Base-by-base conservation (phyloP, 2,888 invertebrate genomes). In the Lymantria monacha region DNA sequence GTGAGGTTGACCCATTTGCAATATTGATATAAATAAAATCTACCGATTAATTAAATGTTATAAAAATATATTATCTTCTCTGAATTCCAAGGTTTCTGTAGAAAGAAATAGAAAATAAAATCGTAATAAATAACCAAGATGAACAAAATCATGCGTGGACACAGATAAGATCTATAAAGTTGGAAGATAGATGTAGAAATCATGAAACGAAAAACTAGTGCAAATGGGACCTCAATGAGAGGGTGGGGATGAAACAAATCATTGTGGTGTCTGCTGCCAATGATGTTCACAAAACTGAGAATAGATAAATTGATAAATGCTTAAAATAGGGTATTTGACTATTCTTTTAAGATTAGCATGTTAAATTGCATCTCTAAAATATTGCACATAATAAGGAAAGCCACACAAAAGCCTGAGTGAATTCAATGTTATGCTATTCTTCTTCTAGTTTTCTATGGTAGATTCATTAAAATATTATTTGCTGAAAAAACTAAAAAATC, bases 121-220 rank as follows among this genome's bases (percentile, higher is more conserved):
- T 8, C n/a, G n/a, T 3, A 42, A 67, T 60, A 38, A 57, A 52
- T 50, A 61, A 69, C 63, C 62, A 68, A 69, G 63, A 59, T 71
- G 71, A 74, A 83, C 78, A 83, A 83, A 82, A 84, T 85, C 90
- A 90, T 87, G 89, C 90, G 89, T 87, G 90, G 90, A 91, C 91
- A 91, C 90, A 91, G 90, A 89, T 83, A 83, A 67, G n/a, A 74
- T 74, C 68, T 70, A 68, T 65, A 72, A 79, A 76, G 76, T 66
- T 69, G 75, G 70, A 74, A 74, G 67, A 69, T 66, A 68, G 61
- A 60, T 65, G 57, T 70, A 48, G 31, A 72, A 74, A 77, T 78
- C 70, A 74, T 66, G 73, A 70, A 70, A 74, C 74, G 76, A 74
- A 68, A 63, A 69, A 74, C 77, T 72, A 78, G 87, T 91, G 91